Evolutionary conservation across 2,797 vertebrate genomes (phyloP).

Genomic region (Anolis apletophallus): DNA sequence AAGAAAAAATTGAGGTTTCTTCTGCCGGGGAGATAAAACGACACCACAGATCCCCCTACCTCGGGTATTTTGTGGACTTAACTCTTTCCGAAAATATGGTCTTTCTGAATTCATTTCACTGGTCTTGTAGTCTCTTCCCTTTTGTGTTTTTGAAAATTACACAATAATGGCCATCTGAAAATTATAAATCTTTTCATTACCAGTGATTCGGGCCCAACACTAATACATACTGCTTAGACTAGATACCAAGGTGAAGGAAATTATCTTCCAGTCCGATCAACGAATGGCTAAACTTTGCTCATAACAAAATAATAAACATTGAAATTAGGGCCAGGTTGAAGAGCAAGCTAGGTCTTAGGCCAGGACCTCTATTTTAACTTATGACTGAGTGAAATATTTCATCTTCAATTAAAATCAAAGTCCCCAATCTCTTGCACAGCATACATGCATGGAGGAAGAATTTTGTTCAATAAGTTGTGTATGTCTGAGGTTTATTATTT

Average conservation of each 20-base stretch:
- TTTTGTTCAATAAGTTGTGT: too few relatives aligned
- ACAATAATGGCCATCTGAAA: too few relatives aligned
- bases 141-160: too few relatives aligned
- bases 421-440: background rate
- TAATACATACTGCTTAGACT: background rate
- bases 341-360: background rate
- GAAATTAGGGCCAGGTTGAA: background rate
- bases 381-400: background rate
- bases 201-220: too few relatives aligned
- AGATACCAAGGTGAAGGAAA: background rate
- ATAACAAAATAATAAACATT: background rate
- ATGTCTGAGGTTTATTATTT: background rate
- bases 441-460: background rate
- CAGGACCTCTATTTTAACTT: background rate
- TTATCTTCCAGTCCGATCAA: background rate
- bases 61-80: too few relatives aligned
- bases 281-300: background rate
- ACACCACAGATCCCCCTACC: too few relatives aligned
- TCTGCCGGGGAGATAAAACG: too few relatives aligned
- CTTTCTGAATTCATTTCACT: too few relatives aligned
- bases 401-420: background rate
- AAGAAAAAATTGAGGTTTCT: too few relatives aligned
- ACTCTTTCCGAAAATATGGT: too few relatives aligned
- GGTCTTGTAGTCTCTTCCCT: too few relatives aligned
- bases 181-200: too few relatives aligned